A percentile compares a stretch with the other conserved stretches of the same genome.
phyloP scores from a whole-genome alignment of 2,113 vertebrate species.

The Lutjanus erythropterus region DNA sequence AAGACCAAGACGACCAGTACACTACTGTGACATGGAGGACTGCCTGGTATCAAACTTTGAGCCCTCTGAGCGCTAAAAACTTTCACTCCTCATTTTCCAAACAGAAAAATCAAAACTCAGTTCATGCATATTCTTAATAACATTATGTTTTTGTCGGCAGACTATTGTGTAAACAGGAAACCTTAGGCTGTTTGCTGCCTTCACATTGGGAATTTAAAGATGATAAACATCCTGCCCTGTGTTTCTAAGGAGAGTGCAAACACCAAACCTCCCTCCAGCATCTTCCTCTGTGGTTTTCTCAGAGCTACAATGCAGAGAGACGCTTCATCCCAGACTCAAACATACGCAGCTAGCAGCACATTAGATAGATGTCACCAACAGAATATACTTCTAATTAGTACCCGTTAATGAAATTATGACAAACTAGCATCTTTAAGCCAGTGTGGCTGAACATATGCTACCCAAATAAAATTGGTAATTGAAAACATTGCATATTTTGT shows the following conservation, averaged over 20 bases:
- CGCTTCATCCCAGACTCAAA: neutral
- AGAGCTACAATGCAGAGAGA: neutral
- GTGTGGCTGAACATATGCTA: constrained; percentile 47
- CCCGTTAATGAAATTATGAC: constrained; percentile 46
- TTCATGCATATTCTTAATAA: neutral
- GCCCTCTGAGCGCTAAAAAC: neutral
- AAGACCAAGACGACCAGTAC: too few species aligned
- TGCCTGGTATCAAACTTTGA: neutral
- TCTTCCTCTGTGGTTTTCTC: constrained; percentile 7
- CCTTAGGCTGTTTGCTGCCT: constrained; percentile 50
- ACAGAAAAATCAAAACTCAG: neutral
- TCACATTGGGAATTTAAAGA: constrained; percentile 43
- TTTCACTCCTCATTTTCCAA: neutral
- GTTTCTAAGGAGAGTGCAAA: constrained; percentile 45
- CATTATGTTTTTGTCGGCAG: constrained; percentile 15
- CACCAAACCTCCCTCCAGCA: constrained; percentile 43
- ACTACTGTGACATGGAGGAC: neutral
- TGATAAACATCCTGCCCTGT: constrained; percentile 35
- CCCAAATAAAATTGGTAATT: constrained; percentile 34
- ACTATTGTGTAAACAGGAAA: constrained; percentile 44
- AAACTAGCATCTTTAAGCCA: constrained; percentile 29
- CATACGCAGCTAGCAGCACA: constrained; percentile 1
- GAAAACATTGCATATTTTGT: constrained; percentile 43
- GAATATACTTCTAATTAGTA: constrained; percentile 40
- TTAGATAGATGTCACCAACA: constrained; percentile 19